phyloP scores from a whole-genome alignment of 2,888 invertebrate species.

The Mayetiola destructor region DNA sequence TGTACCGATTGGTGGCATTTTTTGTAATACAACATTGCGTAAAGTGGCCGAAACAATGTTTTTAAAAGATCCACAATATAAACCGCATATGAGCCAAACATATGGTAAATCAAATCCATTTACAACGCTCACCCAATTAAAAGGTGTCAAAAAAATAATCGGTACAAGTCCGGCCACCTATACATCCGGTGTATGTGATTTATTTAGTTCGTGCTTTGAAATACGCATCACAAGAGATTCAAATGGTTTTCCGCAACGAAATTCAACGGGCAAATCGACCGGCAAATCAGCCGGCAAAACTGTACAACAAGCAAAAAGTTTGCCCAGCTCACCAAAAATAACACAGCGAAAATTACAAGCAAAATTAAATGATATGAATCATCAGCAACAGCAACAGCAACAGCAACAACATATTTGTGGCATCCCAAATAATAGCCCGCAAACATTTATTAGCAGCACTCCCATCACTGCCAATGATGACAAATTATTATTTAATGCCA shows the following conservation, averaged over 20 bases:
- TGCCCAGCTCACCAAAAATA: constrained; percentile 39
- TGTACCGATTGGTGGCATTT: constrained; percentile 29
- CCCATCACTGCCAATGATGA: background rate
- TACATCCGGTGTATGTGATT: constrained; percentile 38
- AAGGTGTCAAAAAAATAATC: constrained; percentile 67
- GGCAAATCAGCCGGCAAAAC: too few species aligned
- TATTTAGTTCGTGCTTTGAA: constrained; percentile 65
- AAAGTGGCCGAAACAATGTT: constrained; percentile 77
- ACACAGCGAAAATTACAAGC: constrained; percentile 26
- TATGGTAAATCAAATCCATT: constrained; percentile 51
- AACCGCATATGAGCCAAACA: constrained; percentile 42
- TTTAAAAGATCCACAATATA: constrained; percentile 67
- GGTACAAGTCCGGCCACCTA: constrained; percentile 44
- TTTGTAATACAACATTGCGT: constrained; percentile 40
- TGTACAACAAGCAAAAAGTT: constrained; percentile 32
- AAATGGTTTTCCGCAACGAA: constrained; percentile 27
- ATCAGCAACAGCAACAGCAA: background rate
- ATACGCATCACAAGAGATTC: constrained; percentile 38
- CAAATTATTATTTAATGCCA: background rate
- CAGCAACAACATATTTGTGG: background rate
- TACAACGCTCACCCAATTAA: constrained; percentile 56
- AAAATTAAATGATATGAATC: background rate
- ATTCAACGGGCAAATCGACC: constrained; percentile 18
- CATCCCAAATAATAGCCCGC: too few species aligned
- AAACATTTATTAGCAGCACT: background rate